These are phyloP conservation scores for Drosophila neotestacea DNA, from an alignment of 2,888 invertebrate genomes.

Conservation along the genomic window DNA sequence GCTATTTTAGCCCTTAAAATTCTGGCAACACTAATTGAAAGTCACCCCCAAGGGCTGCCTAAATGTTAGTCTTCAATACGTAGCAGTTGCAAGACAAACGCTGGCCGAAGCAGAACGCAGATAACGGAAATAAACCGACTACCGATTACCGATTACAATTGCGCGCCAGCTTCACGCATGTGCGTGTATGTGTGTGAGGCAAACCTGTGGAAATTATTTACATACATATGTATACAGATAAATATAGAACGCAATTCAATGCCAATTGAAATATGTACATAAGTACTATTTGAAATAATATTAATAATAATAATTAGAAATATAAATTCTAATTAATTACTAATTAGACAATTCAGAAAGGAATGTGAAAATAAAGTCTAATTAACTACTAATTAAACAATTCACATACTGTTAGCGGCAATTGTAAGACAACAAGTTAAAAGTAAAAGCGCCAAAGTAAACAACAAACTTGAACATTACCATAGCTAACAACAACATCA, in stretches of 20 bases:
- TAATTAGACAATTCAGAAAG: no score
- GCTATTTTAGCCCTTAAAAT: no score
- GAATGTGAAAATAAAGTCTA: no score
- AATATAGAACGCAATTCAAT: constrained; percentile 11
- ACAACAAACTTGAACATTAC: not conserved
- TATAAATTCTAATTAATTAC: not conserved
- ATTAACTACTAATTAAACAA: not conserved
- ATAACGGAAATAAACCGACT: constrained; percentile 22
- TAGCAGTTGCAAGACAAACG: no score
- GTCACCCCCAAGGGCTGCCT: no score
- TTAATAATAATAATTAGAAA: not conserved
- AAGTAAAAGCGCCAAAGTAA: constrained; percentile 22
- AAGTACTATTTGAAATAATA: not conserved
- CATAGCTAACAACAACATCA: constrained; percentile 5
- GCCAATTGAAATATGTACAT: not conserved
- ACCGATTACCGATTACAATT: constrained; percentile 18
- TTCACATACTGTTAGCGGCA: not conserved
- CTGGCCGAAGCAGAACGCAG: constrained; percentile 1
- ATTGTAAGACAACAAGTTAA: constrained; percentile 16
- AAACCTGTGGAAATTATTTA: constrained; percentile 31
- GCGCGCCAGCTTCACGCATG: constrained; percentile 11
- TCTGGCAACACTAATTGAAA: no score
- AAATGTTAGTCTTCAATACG: no score
- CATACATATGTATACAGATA: not conserved
- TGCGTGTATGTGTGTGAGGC: constrained; percentile 6